phyloP scores from a whole-genome alignment of 2,113 vertebrate genomes.

The Setophaga coronata region DNA sequence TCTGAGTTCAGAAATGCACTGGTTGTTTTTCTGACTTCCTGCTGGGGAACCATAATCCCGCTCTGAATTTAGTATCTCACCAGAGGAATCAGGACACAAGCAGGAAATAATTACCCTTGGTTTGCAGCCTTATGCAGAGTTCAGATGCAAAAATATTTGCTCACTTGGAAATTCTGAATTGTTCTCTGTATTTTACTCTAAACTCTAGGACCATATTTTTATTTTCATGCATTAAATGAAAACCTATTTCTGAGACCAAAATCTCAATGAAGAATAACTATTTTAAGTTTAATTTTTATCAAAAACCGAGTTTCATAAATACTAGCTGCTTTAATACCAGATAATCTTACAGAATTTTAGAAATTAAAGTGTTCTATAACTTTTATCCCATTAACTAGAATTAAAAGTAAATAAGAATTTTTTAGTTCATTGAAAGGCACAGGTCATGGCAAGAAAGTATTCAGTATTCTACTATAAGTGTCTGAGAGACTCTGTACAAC shows the following conservation, averaged over 20 bases:
- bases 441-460: neutral
- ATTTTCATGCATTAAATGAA: neutral
- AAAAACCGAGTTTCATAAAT: neutral
- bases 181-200: neutral
- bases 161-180: neutral
- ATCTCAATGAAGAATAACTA: neutral
- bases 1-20: neutral
- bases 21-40: neutral
- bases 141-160: neutral
- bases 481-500: neutral
- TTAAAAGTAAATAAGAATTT: neutral
- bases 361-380: neutral
- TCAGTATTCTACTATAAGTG: neutral
- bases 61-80: neutral
- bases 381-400: neutral
- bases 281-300: neutral
- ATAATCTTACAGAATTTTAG: neutral
- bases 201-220: neutral
- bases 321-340: accelerated
- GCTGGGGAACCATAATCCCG: neutral
- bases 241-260: neutral
- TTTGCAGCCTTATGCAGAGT: neutral
- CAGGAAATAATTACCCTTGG: neutral
- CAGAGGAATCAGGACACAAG: neutral
- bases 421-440: neutral